A percentile compares a stretch with the other conserved stretches of the same genome.
These are phyloP conservation scores for Speoplatyrhinus poulsoni DNA, from an alignment of 2,113 vertebrate genomes.

Conservation along the genomic window DNA sequence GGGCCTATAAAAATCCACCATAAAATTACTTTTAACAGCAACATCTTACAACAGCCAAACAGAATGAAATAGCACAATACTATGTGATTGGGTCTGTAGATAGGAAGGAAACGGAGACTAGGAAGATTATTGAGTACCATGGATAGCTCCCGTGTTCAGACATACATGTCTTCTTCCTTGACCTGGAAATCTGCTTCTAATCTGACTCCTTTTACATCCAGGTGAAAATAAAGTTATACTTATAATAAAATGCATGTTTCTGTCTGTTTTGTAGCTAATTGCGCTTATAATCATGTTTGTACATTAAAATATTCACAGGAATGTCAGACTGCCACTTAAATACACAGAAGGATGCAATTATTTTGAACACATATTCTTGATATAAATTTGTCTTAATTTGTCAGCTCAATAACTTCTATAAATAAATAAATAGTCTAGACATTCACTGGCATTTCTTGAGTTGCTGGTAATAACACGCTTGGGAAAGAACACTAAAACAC, in stretches of 20 bases:
- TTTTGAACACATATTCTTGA: not conserved
- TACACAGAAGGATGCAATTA: not conserved
- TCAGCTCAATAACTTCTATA: not conserved
- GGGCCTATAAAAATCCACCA: slow-evolving; percentile 22
- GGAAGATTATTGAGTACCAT: slow-evolving; percentile 40
- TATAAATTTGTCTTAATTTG: not conserved
- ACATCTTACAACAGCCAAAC: not conserved
- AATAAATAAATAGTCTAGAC: not conserved
- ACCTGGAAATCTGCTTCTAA: too few relatives aligned
- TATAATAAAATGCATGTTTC: too few relatives aligned
- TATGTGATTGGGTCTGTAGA: not conserved
- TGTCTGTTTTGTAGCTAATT: too few relatives aligned
- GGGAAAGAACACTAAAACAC: not conserved
- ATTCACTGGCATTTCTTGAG: too few relatives aligned
- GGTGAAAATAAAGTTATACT: not conserved
- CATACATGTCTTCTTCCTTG: not conserved
- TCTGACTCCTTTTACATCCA: not conserved
- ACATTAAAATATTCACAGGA: too few relatives aligned
- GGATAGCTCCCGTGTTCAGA: slow-evolving; percentile 29
- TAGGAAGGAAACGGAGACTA: not conserved
- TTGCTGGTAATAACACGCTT: not conserved
- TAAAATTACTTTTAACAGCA: slow-evolving; percentile 12
- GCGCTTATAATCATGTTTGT: too few relatives aligned
- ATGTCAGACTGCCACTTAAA: too few relatives aligned
- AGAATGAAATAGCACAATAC: not conserved